Evolutionary conservation across 2,113 vertebrate species (phyloP).

Genomic region (Heteronetta atricapilla): DNA sequence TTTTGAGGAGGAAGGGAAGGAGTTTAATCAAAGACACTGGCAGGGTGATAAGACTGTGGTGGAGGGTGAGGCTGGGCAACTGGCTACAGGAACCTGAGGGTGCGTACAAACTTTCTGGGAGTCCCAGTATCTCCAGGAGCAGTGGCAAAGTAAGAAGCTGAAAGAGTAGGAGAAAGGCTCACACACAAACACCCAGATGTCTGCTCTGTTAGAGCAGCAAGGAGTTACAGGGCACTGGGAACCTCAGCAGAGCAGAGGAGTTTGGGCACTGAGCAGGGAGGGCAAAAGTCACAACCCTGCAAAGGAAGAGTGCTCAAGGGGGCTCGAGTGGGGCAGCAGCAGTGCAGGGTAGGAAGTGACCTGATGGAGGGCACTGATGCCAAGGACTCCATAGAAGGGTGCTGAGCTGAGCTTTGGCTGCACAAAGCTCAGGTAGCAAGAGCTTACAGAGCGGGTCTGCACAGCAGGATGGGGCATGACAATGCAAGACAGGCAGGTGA

Average conservation of each 20-base stretch:
- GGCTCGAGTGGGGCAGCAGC: background rate
- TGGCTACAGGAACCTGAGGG: background rate
- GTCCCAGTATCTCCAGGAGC: accelerated
- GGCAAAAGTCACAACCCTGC: background rate
- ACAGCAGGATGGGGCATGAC: background rate
- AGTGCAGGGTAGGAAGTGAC: background rate
- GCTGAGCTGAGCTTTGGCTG: background rate
- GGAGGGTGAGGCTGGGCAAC: background rate
- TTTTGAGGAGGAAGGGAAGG: background rate
- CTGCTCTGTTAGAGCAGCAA: too few relatives aligned
- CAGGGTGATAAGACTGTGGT: background rate
- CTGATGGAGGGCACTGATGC: background rate
- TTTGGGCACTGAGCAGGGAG: background rate
- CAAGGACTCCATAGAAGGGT: background rate
- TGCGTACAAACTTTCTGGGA: background rate
- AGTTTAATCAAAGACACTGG: background rate
- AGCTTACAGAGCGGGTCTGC: background rate
- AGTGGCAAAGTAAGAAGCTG: background rate
- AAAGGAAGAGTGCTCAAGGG: too few relatives aligned
- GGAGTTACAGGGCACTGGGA: background rate
- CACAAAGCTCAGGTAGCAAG: background rate
- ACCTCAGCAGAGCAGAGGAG: background rate
- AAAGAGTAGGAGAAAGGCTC: background rate
- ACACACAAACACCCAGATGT: accelerated
- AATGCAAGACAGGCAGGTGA: background rate